Conservation (phyloP, 1,140 invertebrate species). For the Zaprionus kolodkinae region DNA sequence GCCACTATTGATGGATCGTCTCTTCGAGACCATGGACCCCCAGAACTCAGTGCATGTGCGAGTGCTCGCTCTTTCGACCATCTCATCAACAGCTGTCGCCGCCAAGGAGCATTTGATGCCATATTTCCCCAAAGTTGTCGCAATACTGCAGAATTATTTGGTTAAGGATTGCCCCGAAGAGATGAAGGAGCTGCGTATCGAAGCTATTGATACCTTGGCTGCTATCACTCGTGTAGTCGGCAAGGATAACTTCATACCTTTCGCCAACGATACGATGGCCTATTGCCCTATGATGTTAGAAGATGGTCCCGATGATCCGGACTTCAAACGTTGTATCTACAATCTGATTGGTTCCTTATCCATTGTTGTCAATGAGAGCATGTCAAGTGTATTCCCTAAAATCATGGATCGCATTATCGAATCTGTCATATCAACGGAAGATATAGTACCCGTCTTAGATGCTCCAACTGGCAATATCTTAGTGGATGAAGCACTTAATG, state of each 20-base stretch:
- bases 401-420: conserved; percentile 89
- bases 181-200: conserved; percentile 86
- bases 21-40: conserved; percentile 87
- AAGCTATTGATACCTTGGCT: conserved; percentile 89
- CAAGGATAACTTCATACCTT: conserved; percentile 87
- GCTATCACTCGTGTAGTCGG: conserved; percentile 89
- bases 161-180: conserved; percentile 85
- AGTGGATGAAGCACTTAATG: conserved; percentile 85
- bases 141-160: conserved; percentile 88
- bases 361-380: conserved; percentile 88
- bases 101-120: conserved; percentile 90
- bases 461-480: conserved; percentile 35
- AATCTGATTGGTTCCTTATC: conserved; percentile 89
- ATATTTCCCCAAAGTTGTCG: conserved; percentile 89
- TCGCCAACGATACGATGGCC: conserved; percentile 88
- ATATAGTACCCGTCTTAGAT: conserved; percentile 67
- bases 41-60: conserved; percentile 86
- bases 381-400: conserved; percentile 87
- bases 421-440: conserved; percentile 87
- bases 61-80: conserved; percentile 88
- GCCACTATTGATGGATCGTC: conserved; percentile 88
- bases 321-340: conserved; percentile 89
- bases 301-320: conserved; percentile 88
- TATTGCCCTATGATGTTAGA: conserved; percentile 88
- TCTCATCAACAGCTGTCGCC: conserved; percentile 89